Conservation (phyloP, 2,888 invertebrate species). For the Hofmannophila pseudospretella region DNA sequence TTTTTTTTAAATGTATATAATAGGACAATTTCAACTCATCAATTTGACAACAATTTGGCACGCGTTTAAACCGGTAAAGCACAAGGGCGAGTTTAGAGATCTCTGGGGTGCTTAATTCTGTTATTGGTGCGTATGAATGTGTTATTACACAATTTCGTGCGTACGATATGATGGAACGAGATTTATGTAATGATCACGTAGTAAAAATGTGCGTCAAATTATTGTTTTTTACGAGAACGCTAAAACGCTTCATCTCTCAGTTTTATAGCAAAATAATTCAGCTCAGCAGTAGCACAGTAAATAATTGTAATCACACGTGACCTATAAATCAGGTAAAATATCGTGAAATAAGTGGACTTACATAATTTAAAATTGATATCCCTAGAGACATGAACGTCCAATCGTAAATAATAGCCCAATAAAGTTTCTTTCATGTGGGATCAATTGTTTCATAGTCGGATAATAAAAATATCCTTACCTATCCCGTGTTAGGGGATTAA, state of each 20-base stretch:
- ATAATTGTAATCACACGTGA: no score
- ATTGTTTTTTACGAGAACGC: neutral
- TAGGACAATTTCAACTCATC: no score
- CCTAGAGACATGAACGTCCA: neutral
- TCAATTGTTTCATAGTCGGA: constrained; percentile 51
- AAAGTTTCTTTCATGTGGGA: constrained; percentile 29
- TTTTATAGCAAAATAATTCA: no score
- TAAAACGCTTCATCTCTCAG: no score
- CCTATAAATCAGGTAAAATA: no score
- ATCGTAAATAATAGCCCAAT: neutral
- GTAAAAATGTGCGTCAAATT: neutral
- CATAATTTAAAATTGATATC: no score
- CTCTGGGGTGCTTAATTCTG: constrained; percentile 26
- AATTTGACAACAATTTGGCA: no score
- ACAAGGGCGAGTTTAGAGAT: no score
- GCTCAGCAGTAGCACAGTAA: no score
- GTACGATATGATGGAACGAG: neutral
- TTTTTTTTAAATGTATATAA: no score
- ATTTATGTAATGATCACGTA: constrained; percentile 3
- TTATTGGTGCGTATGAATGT: constrained; percentile 31
- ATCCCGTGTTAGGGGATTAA: constrained; percentile 50
- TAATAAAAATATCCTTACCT: constrained; percentile 53
- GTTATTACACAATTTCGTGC: constrained; percentile 25
- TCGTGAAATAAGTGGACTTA: no score
- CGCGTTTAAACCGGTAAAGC: no score